Evolutionary conservation across 2,113 vertebrate species (phyloP).

Genomic region (Poecilia latipinna): DNA sequence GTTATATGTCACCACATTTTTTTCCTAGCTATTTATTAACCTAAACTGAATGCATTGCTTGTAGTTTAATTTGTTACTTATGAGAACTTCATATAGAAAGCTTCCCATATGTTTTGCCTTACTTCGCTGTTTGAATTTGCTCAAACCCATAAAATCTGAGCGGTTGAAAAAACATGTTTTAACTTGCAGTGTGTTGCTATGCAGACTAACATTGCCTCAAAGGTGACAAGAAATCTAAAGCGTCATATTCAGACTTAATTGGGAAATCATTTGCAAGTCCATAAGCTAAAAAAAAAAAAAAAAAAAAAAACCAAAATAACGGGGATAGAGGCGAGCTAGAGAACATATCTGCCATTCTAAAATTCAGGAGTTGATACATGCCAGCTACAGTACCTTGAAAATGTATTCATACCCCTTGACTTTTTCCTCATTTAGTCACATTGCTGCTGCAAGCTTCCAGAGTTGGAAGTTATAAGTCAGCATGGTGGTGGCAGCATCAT

Average conservation of each 20-base stretch:
- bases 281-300: neutral
- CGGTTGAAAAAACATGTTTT: neutral
- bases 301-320: neutral
- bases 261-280: neutral
- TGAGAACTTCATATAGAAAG: conserved; percentile 7
- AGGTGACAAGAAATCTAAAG: neutral
- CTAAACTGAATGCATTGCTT: neutral
- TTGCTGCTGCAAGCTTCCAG: neutral
- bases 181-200: conserved; percentile 12
- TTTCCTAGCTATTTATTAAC: neutral
- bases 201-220: conserved; percentile 33
- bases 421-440: neutral
- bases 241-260: neutral
- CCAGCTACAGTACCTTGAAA: neutral
- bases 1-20: conserved; percentile 1
- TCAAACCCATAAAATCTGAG: conserved; percentile 1
- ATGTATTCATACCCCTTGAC: neutral
- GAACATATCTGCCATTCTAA: neutral
- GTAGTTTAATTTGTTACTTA: conserved; percentile 4
- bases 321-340: neutral
- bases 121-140: conserved; percentile 19
- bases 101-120: conserved; percentile 3
- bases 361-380: neutral
- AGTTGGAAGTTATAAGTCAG: neutral
- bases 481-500: neutral